Conservation (phyloP, 2,797 vertebrate species). For the Arvicola amphibius region DNA sequence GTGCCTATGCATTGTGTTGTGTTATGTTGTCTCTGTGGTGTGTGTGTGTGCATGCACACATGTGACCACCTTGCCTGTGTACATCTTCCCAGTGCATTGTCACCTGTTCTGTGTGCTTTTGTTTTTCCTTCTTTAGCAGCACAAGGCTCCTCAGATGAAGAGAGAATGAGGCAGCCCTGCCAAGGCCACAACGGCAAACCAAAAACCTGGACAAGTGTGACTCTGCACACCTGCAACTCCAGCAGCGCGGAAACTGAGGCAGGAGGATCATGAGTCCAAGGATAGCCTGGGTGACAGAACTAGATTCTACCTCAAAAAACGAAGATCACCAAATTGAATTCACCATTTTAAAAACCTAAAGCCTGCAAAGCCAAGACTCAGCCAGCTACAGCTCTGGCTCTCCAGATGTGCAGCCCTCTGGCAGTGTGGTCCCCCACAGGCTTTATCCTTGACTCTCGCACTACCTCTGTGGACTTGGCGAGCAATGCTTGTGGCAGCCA, state of each 20-base stretch:
- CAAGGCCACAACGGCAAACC: neutral
- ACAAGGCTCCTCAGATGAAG: neutral
- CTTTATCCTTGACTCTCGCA: neutral
- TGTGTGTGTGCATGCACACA: neutral
- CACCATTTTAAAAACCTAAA: neutral
- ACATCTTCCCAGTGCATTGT: fast-evolving
- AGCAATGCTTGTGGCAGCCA: neutral
- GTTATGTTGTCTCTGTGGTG: neutral
- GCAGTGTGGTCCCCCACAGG: neutral
- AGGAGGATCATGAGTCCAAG: neutral
- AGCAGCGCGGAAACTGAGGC: neutral
- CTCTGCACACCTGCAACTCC: neutral
- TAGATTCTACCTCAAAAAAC: neutral
- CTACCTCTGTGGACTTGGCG: too few species aligned
- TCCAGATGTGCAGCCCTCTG: neutral
- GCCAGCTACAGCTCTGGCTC: neutral
- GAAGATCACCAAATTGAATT: neutral
- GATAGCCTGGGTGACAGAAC: neutral
- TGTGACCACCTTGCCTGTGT: neutral
- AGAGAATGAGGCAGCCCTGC: neutral
- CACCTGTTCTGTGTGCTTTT: neutral
- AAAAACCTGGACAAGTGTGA: neutral
- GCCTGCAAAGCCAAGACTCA: neutral
- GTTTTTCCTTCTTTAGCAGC: neutral
- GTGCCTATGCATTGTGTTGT: neutral